Base-by-base conservation (phyloP, 2,797 vertebrate species). In the Xenentodon cancila region DNA sequence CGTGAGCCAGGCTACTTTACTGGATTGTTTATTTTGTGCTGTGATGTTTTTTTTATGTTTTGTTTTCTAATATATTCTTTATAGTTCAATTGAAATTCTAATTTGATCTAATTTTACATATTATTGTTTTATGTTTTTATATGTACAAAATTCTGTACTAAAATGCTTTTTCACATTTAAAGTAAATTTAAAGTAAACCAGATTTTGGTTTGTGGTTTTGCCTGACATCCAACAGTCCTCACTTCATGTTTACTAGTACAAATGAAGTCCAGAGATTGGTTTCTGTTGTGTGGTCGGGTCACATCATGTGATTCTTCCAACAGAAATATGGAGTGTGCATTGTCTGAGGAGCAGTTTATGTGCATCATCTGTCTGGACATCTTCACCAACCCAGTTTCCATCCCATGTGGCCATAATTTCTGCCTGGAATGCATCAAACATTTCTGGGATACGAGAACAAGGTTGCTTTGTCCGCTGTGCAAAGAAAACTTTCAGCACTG, bases 401-500 rank as follows among this genome's bases (percentile, higher is more conserved):
- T 71, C 32, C 68, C 55, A 2, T 71, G 68, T 21, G 68, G 68
- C 6, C 68, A 71, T 45, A 71, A 64, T 17, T 71, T 59, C 50
- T 71, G 68, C 55, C 44, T 49, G 8, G 34, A 34, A 9, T 71
- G 68, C 43, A 71, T 71, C 20, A 44, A 53, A 1, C 9, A 0
- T 7, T 59, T 34, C 45, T 71, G 68, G 68, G 55, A 59, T 1
- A 16, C 40, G 0, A 22, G 13, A 3, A 17, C 2, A 1, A 53
- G 3, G 5, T 49, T 44, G 0, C 32, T 53, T 6, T 71, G 68
- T 60, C 90, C 88, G 0, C 63, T 90, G 12, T 92, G 91, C 81
- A 91, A 82, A 53, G 72, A 86, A 65, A 34, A 2, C 0, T 91
- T 90, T 61, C n/a, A 0, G 0, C 37, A 4, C 0, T 68, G 73